Evolutionary conservation across 2,797 vertebrate genomes (phyloP).

Genomic region (Aratinga solstitialis): DNA sequence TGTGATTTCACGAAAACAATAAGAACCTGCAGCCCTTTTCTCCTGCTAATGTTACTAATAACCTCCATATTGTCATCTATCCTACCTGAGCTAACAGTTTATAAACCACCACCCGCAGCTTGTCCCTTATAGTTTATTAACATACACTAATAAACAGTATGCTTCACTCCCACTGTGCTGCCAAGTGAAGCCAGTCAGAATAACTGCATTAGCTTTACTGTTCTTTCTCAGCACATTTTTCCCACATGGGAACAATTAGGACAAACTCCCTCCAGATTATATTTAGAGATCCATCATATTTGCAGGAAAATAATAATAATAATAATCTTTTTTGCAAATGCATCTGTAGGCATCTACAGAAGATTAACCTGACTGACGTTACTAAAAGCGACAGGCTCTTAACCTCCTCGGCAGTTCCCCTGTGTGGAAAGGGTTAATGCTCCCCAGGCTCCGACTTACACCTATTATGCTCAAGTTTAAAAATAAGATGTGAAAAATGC

Average conservation of each 20-base stretch:
- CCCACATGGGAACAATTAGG: slow-evolving; percentile 79
- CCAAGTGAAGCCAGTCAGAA: slow-evolving; percentile 61
- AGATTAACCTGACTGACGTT: neutral
- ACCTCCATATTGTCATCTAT: neutral
- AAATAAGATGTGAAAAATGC: slow-evolving; percentile 80
- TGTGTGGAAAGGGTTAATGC: slow-evolving; percentile 28
- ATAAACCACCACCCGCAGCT: slow-evolving; percentile 37
- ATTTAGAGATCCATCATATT: slow-evolving; percentile 70
- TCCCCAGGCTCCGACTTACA: slow-evolving; percentile 52
- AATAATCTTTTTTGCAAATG: slow-evolving; percentile 7
- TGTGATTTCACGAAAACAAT: neutral
- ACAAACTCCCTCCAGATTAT: slow-evolving; percentile 76
- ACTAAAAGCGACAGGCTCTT: neutral
- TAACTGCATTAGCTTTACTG: slow-evolving; percentile 64
- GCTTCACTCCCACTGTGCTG: slow-evolving; percentile 51
- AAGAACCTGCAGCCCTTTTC: neutral
- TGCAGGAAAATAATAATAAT: slow-evolving; percentile 38
- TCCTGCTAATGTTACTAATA: neutral
- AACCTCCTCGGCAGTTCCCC: neutral
- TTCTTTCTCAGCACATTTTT: slow-evolving; percentile 73
- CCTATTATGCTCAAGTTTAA: slow-evolving; percentile 77
- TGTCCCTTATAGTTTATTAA: slow-evolving; percentile 74
- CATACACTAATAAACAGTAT: slow-evolving; percentile 72
- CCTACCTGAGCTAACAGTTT: slow-evolving; percentile 65
- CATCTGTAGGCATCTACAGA: neutral